Percentiles rank a stretch among this genome's conserved stretches.
Conservation (phyloP, 1,140 invertebrate species). For the Drosophila punjabiensis region DNA sequence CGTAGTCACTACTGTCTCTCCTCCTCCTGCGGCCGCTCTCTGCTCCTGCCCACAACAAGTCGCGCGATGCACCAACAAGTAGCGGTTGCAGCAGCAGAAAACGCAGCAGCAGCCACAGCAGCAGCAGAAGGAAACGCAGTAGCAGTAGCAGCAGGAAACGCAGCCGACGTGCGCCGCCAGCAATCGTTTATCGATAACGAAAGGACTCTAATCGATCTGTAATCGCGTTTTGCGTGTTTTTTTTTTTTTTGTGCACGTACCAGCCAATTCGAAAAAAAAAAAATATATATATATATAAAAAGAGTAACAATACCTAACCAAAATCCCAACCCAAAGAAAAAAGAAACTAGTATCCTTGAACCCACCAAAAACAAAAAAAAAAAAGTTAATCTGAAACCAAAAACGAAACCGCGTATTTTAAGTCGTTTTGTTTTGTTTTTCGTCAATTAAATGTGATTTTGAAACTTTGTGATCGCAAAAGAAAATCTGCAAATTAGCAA, state of each 20-base stretch:
- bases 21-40: constrained; percentile 15
- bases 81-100: constrained; percentile 48
- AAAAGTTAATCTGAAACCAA: background rate
- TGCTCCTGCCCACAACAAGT: constrained; percentile 24
- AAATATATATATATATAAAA: background rate
- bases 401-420: constrained; percentile 20
- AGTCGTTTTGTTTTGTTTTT: constrained; percentile 58
- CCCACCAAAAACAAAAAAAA: constrained; percentile 4
- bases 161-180: constrained; percentile 4
- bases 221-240: constrained; percentile 11
- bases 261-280: background rate
- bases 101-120: constrained; percentile 25
- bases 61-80: constrained; percentile 64
- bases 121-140: constrained; percentile 1
- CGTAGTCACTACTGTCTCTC: constrained; percentile 13
- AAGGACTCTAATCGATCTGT: constrained; percentile 34
- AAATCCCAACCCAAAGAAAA: background rate
- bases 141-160: constrained; percentile 8
- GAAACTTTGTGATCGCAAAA: constrained; percentile 79
- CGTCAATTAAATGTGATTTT: constrained; percentile 74
- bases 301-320: background rate
- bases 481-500: constrained; percentile 54
- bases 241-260: constrained; percentile 54
- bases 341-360: background rate
- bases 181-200: constrained; percentile 14